These are phyloP conservation scores for Clinocottus analis DNA, from an alignment of 2,113 vertebrate species.

Conservation along the genomic window DNA sequence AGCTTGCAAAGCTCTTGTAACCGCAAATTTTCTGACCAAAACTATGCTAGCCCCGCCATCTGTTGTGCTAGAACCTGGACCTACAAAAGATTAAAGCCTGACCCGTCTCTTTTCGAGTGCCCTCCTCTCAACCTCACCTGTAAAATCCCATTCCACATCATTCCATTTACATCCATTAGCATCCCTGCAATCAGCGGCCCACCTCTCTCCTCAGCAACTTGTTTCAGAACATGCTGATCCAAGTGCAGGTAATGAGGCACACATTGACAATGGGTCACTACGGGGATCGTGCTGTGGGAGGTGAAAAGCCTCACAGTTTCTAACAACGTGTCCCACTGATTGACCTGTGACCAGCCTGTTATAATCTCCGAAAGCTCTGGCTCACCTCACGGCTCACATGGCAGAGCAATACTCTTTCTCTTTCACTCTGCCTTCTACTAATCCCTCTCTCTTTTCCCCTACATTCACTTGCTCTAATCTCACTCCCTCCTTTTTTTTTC, in stretches of 20 bases:
- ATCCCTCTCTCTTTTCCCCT: conserved; percentile 53
- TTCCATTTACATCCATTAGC: conserved; percentile 47
- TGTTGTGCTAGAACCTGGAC: not conserved
- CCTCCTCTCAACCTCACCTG: conserved; percentile 10
- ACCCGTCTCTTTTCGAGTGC: conserved; percentile 11
- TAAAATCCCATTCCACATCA: conserved; percentile 1
- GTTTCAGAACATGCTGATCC: conserved; percentile 60
- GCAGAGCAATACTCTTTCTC: conserved; percentile 61
- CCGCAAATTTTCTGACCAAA: conserved; percentile 10
- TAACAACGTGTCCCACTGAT: conserved; percentile 40
- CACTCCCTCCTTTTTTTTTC: conserved; percentile 5
- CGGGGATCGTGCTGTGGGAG: conserved; percentile 41
- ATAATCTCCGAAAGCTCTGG: conserved; percentile 64
- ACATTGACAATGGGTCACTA: conserved; percentile 44
- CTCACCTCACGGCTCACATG: conserved; percentile 72
- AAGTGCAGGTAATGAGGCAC: conserved; percentile 53
- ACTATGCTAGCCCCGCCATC: not conserved
- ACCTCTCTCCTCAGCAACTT: conserved; percentile 38
- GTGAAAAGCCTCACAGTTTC: conserved; percentile 48
- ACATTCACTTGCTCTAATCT: conserved; percentile 56
- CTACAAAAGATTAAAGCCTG: conserved; percentile 19
- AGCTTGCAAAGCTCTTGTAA: not conserved
- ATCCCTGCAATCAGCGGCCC: conserved; percentile 33
- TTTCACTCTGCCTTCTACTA: conserved; percentile 57
- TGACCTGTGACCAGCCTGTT: conserved; percentile 58